These are phyloP conservation scores for Zaprionus kolodkinae DNA, from an alignment of 1,140 invertebrate species.

Conservation along the genomic window DNA sequence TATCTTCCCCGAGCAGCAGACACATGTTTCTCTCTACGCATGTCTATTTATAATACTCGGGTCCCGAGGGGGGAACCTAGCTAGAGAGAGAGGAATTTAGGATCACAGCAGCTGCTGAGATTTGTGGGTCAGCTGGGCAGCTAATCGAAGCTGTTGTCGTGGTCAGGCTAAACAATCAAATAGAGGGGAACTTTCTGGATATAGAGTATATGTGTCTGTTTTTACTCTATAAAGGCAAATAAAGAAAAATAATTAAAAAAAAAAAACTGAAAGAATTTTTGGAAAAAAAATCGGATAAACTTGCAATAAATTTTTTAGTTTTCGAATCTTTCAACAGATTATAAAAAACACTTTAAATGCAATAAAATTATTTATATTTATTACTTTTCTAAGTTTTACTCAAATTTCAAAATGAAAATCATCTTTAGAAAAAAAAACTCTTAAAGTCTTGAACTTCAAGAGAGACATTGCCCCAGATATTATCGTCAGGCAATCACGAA, in stretches of 20 bases:
- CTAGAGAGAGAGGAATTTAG: background rate
- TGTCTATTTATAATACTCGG: slow-evolving; percentile 31
- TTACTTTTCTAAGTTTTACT: too few species aligned
- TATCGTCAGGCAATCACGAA: too few species aligned
- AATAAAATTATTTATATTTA: too few species aligned
- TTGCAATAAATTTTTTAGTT: too few species aligned
- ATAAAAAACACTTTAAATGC: too few species aligned
- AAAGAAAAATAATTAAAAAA: background rate
- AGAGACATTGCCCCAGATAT: too few species aligned
- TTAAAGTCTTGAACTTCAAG: too few species aligned
- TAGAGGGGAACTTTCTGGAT: background rate
- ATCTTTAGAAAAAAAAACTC: too few species aligned
- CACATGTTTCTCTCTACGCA: slow-evolving; percentile 43
- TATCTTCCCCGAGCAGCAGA: slow-evolving; percentile 25
- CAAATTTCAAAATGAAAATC: too few species aligned
- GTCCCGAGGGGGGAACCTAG: background rate
- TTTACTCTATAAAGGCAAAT: background rate
- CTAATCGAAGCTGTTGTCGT: slow-evolving; percentile 3
- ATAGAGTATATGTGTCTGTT: background rate
- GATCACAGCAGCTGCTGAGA: slow-evolving; percentile 33
- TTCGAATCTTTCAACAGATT: too few species aligned
- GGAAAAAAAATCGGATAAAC: too few species aligned
- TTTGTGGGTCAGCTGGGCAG: slow-evolving; percentile 45
- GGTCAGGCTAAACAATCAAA: background rate
- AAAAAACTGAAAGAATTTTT: too few species aligned